Percentiles rank a stretch among this genome's conserved stretches.
Conservation (phyloP, 2,888 invertebrate genomes). For the Rhopalosiphum nymphaeae region DNA sequence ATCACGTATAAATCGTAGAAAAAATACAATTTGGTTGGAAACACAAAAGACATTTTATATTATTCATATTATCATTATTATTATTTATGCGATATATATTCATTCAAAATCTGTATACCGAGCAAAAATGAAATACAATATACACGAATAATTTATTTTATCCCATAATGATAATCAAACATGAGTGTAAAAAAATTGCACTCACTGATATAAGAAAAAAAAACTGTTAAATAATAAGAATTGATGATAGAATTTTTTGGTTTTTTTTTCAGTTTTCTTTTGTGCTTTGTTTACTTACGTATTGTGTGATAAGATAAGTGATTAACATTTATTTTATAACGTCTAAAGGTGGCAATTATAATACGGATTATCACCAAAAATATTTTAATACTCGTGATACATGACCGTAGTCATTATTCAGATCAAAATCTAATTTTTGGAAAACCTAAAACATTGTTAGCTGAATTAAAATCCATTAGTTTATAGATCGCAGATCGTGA, state of each 20-base stretch:
- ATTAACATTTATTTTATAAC: not conserved
- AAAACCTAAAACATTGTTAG: not conserved
- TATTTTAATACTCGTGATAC: too few species aligned
- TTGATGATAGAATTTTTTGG: not conserved
- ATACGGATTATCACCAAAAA: not conserved
- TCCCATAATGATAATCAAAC: not conserved
- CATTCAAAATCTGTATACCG: not conserved
- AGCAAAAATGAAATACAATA: not conserved
- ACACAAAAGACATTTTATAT: not conserved
- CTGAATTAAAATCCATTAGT: not conserved
- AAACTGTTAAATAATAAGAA: slow-evolving; percentile 1
- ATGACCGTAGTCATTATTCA: not conserved
- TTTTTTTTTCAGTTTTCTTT: not conserved
- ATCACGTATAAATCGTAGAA: not conserved
- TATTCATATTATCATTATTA: not conserved
- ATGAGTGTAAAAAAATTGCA: not conserved
- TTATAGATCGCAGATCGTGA: not conserved
- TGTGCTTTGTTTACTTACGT: not conserved
- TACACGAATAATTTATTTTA: slow-evolving; percentile 19
- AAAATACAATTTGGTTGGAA: slow-evolving; percentile 19
- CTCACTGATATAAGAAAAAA: not conserved
- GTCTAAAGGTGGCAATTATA: not conserved
- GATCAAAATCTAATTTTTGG: not conserved
- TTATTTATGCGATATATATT: not conserved
- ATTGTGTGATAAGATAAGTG: not conserved